Evolutionary conservation across 2,888 invertebrate genomes (phyloP), one percentile per base, ranked within the genome.

Genomic region (Yponomeuta cagnagella): DNA sequence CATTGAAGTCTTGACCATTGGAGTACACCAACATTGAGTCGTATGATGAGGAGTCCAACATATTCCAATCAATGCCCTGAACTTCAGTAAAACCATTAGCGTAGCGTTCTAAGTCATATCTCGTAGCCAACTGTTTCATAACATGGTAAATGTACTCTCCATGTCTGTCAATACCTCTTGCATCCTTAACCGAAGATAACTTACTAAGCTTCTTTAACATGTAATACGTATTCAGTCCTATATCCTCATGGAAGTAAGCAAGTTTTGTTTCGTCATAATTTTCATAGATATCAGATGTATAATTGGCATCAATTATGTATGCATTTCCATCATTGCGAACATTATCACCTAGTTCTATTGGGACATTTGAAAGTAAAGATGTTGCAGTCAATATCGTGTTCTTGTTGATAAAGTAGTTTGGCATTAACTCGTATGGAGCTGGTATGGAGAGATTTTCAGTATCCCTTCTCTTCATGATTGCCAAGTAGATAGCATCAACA

Each of bases 231-330:
- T 95, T 95, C 73, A 95, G 86, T 69, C 94, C 95, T 72, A 95
- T 85, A 79, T 96, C 96, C 83, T 96, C 95, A n/a, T 93, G 93
- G 83, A 95, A 95, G 82, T 96, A 96, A 67, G 94, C 93, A 71
- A 96, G 76, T 76, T 93, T 93, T 73, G 93, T 90, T 74, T 95
- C 95, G n/a, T 90, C 83, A 73, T 86, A 81, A 65, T 88, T 85
- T 63, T 88, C 85, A 70, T 81, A 82, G 73, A 88, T 86, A 72
- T 88, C 80, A 23, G 80, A 76, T 69, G 92, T 91, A 70, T 92
- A 92, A 76, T 90, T 88, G 48, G 87, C 83, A 72, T 87, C 84
- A 48, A 92, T 74, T 68, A 83, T 79, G 71, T 88, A 92, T 6
- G 84, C 75, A 73, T 88, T 90, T 12, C 89, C 92, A 77, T 89